Percentiles rank a stretch among this genome's conserved stretches.
These are phyloP conservation scores for Diachasmimorpha longicaudata DNA, from an alignment of 1,140 invertebrate genomes.

Conservation along the genomic window DNA sequence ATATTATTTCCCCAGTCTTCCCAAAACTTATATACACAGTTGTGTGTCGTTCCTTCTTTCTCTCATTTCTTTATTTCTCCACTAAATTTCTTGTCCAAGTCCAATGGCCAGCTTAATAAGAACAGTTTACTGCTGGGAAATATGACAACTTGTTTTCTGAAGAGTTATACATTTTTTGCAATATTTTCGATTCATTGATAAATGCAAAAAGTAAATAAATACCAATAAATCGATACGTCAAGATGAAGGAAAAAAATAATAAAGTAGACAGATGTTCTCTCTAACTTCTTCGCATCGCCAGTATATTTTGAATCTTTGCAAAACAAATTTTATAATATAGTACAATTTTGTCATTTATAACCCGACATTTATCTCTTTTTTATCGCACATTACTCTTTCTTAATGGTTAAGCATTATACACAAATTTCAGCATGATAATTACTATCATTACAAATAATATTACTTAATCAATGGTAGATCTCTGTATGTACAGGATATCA, in stretches of 20 bases:
- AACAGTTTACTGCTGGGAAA: conserved; percentile 14
- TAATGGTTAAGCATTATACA: conserved; percentile 46
- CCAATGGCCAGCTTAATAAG: conserved; percentile 19
- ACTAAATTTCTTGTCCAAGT: conserved; percentile 45
- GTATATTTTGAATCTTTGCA: conserved; percentile 55
- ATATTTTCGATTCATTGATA: not conserved
- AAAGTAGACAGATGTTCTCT: not conserved
- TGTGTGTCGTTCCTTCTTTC: not conserved
- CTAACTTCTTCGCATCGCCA: conserved; percentile 38
- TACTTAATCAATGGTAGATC: conserved; percentile 26
- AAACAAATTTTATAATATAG: conserved; percentile 54
- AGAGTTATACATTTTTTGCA: not conserved
- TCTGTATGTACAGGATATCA: conserved; percentile 56
- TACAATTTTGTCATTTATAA: conserved; percentile 39
- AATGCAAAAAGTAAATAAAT: not conserved
- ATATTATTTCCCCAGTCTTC: conserved; percentile 32
- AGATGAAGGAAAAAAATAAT: not conserved
- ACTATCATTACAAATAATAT: conserved; percentile 32
- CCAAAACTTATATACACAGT: conserved; percentile 12
- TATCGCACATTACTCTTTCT: not conserved
- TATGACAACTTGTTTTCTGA: not conserved
- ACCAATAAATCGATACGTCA: no score
- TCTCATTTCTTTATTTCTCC: conserved; percentile 17
- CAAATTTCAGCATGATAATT: conserved; percentile 44
- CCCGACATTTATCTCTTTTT: conserved; percentile 26